These are phyloP conservation scores for Habropoda laboriosa DNA, from an alignment of 1,140 invertebrate genomes.

Conservation along the genomic window DNA sequence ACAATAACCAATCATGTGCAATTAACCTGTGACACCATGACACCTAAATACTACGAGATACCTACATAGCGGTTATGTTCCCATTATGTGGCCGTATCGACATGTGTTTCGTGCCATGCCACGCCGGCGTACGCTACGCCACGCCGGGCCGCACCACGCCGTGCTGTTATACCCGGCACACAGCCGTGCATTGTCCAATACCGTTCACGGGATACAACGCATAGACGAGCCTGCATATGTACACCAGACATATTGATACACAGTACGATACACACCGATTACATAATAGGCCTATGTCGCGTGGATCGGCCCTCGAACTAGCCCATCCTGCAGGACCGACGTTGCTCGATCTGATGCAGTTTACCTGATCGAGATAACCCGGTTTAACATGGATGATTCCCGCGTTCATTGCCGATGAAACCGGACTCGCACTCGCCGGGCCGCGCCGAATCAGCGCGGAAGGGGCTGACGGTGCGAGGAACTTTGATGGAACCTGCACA, in stretches of 20 bases:
- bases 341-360: conserved; percentile 36
- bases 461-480: not conserved
- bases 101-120: conserved; percentile 75
- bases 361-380: conserved; percentile 35
- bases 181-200: conserved; percentile 69
- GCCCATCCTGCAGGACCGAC: not conserved
- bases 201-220: conserved; percentile 49
- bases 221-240: conserved; percentile 64
- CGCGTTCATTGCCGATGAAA: conserved; percentile 5
- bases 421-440: not conserved
- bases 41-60: conserved; percentile 76
- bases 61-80: conserved; percentile 76
- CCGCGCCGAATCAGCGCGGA: too few relatives aligned
- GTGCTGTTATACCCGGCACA: conserved; percentile 55
- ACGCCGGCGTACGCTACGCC: conserved; percentile 43
- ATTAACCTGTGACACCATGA: conserved; percentile 79
- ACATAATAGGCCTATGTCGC: conserved; percentile 73
- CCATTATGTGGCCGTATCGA: conserved; percentile 80
- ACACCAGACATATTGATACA: conserved; percentile 63
- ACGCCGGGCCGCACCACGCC: conserved; percentile 33
- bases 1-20: conserved; percentile 79
- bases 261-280: conserved; percentile 68
- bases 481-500: not conserved
- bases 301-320: conserved; percentile 48
- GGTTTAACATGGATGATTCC: conserved; percentile 22